Evolutionary conservation across 1,140 invertebrate species (phyloP).

Genomic region (Helicorthomorpha holstii): DNA sequence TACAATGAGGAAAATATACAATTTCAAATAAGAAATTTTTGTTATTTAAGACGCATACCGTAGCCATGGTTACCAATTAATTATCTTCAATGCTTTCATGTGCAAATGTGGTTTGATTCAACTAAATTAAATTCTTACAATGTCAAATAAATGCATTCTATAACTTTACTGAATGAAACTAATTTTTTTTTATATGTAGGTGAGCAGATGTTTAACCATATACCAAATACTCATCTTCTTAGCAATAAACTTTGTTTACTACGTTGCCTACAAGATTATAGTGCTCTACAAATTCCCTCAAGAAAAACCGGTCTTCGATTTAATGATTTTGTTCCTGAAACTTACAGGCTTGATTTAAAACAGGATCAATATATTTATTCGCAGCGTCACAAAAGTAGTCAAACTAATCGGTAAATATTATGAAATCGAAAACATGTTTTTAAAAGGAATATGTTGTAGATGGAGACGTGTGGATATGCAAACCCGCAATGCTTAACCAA

Average conservation of each 20-base stretch:
- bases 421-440: not conserved
- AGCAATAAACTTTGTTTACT: slow-evolving; percentile 29
- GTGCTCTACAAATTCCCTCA: slow-evolving; percentile 18
- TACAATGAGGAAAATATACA: too few species aligned
- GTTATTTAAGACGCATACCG: too few species aligned
- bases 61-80: too few species aligned
- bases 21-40: too few species aligned
- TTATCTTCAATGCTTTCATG: too few species aligned
- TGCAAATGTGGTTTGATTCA: too few species aligned
- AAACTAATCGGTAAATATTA: not conserved
- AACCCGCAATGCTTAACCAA: slow-evolving; percentile 28
- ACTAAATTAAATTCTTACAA: too few species aligned
- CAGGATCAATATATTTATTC: slow-evolving; percentile 23
- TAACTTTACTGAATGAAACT: too few species aligned
- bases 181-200: slow-evolving; percentile 14
- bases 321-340: slow-evolving; percentile 26
- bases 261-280: slow-evolving; percentile 25
- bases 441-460: slow-evolving; percentile 13
- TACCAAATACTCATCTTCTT: slow-evolving; percentile 25
- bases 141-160: too few species aligned
- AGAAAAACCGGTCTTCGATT: slow-evolving; percentile 17
- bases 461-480: slow-evolving; percentile 30
- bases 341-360: slow-evolving; percentile 25
- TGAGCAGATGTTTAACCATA: slow-evolving; percentile 28
- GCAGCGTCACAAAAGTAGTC: slow-evolving; percentile 1